phyloP scores from a whole-genome alignment of 2,797 vertebrate genomes.

The Pseudocheirus occidentalis region DNA sequence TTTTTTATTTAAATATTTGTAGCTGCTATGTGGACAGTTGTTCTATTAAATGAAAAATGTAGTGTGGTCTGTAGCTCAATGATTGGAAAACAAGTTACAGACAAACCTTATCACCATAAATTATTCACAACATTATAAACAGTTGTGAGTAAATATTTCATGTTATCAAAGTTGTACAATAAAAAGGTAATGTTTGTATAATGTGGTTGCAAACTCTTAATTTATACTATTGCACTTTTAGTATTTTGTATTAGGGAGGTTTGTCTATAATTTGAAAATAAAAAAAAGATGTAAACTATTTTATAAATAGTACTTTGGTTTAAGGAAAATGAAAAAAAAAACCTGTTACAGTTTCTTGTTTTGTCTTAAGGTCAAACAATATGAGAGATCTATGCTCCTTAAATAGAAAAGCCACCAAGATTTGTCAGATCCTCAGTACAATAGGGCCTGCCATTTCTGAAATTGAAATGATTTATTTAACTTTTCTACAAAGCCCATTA shows the following conservation, averaged over 20 bases:
- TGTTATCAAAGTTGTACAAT: conserved; percentile 88
- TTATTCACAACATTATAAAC: conserved; percentile 85
- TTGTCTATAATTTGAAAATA: conserved; percentile 97
- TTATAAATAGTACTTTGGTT: conserved; percentile 85
- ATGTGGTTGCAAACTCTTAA: conserved; percentile 97
- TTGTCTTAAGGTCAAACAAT: conserved; percentile 78
- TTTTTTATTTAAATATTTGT: conserved; percentile 90
- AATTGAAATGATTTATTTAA: conserved; percentile 75
- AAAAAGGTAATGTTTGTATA: conserved; percentile 92
- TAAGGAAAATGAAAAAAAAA: conserved; percentile 81
- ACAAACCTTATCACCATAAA: conserved; percentile 90
- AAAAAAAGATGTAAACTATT: conserved; percentile 92
- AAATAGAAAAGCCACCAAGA: conserved; percentile 76
- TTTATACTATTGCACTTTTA: conserved; percentile 99
- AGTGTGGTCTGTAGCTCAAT: conserved; percentile 87
- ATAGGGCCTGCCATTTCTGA: conserved; percentile 75
- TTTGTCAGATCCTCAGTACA: conserved; percentile 76
- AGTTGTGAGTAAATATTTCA: conserved; percentile 85
- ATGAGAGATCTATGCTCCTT: conserved; percentile 71
- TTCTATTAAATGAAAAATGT: conserved; percentile 91
- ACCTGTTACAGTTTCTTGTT: conserved; percentile 79
- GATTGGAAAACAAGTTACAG: conserved; percentile 91
- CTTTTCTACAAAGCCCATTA: conserved; percentile 67
- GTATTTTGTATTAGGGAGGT: conserved; percentile 91
- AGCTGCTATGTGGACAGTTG: conserved; percentile 98